Evolutionary conservation across 2,113 vertebrate genomes (phyloP).

Genomic region (Halichoerus grypus): DNA sequence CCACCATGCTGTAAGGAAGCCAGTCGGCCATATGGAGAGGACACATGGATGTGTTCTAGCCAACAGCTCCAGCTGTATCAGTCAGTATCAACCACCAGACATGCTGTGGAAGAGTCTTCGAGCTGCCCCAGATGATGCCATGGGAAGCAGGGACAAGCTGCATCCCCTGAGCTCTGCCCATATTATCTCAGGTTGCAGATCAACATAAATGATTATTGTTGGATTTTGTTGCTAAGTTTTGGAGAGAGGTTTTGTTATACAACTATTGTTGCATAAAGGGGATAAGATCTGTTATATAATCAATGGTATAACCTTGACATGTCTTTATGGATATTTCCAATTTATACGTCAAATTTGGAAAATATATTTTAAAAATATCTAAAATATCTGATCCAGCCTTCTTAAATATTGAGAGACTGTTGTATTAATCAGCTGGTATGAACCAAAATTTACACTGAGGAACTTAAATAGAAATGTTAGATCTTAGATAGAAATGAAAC

Average conservation of each 20-base stretch:
- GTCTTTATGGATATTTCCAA: not conserved
- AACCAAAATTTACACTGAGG: not conserved
- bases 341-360: not conserved
- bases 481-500: not conserved
- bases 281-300: not conserved
- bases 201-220: not conserved
- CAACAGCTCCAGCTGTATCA: not conserved
- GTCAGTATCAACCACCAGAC: not conserved
- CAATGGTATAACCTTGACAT: not conserved
- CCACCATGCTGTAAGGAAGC: not conserved
- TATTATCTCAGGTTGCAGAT: not conserved
- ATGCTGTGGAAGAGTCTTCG: not conserved
- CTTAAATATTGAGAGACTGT: not conserved
- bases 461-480: not conserved
- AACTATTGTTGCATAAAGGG: not conserved
- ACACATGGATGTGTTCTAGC: not conserved
- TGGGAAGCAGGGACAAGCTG: not conserved
- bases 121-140: not conserved
- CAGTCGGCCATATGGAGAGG: not conserved
- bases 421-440: not conserved
- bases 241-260: not conserved
- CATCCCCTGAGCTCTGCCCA: not conserved
- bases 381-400: not conserved
- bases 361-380: not conserved
- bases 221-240: not conserved